Conservation (phyloP, 2,797 vertebrate genomes). For the Chaenodraco wilsoni region DNA sequence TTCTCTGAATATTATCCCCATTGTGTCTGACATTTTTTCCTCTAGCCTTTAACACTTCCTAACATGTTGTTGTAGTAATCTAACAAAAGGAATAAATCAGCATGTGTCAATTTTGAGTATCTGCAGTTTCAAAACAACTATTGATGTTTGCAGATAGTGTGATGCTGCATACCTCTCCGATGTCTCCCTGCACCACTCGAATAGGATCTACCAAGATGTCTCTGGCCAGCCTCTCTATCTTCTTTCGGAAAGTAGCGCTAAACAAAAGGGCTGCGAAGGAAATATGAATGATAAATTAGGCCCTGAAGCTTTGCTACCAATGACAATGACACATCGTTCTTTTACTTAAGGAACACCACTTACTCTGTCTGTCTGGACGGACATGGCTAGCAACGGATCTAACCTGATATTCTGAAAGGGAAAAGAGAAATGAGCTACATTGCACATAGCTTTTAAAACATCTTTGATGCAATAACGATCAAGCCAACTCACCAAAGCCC, state of each 20-base stretch:
- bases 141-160: background rate
- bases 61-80: too few species aligned
- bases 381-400: conserved; percentile 96
- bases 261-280: conserved; percentile 91
- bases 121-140: background rate
- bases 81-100: background rate
- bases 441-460: background rate
- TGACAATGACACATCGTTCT: background rate
- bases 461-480: background rate
- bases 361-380: conserved; percentile 97
- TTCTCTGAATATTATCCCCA: too few species aligned
- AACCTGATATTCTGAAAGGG: conserved; percentile 93
- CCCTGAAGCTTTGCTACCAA: background rate
- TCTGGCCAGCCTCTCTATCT: conserved; percentile 95
- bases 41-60: too few species aligned
- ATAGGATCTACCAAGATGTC: conserved; percentile 97
- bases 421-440: background rate
- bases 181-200: conserved; percentile 97
- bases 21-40: too few species aligned
- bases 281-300: background rate
- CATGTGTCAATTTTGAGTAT: background rate
- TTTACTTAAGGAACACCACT: conserved; percentile 68
- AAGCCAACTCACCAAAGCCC: conserved; percentile 92
- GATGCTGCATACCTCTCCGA: conserved; percentile 90
- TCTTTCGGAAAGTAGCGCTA: conserved; percentile 98